Evolutionary conservation across 64 coral and sea anemone genomes (phyloP), one percentile per base, ranked within the genome.

Genomic region (Stichodactyla helianthus): DNA sequence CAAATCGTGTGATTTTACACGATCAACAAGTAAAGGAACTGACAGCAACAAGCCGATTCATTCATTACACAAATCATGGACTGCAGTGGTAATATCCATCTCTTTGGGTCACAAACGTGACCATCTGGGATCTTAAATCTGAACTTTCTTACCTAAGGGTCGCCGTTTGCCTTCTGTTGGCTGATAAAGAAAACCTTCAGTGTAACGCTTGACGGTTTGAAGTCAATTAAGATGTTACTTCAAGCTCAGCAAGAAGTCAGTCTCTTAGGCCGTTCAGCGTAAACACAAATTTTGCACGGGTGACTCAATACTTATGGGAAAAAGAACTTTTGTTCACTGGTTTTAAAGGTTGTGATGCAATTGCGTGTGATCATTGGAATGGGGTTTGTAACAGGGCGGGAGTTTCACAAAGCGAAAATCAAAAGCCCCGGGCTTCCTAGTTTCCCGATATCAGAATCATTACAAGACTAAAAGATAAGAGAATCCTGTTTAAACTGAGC

Each of bases 111-210:
- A 65, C 19, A 74, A 74, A 74, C 63, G 0, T 68, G 19, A 22
- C 63, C n/a, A 68, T 68, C 63, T 68, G 63, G 63, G 63, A 26
- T 74, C 68, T 74, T 13, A 74, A 26, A 23, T 31, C 0, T 26
- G 68, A 74, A 74, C 68, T 74, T 10, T 28, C 68, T 74, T 74
- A 74, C 68, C 68, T 74, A 27, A 74, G 26, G 68, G 25, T 74
- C 68, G 68, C 68, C 27, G 22, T 74, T 23, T 74, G 62, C 20
- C 25, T 74, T 26, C 20, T 28, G 10, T 28, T 74, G 68, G 31
- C 12, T 65, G 62, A 65, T 31, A 31, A 74, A 74, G 68, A 2
- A 2, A 27, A 11, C 22, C 10, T n/a, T 65, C 12, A 8, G 19
- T n/a, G 0, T 18, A 60, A 60, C 59, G 59, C 59, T 44, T 17